Evolutionary conservation across 2,888 invertebrate species (phyloP), one percentile per base, ranked within the genome.

Genomic region (Phrixothrix hirtus): DNA sequence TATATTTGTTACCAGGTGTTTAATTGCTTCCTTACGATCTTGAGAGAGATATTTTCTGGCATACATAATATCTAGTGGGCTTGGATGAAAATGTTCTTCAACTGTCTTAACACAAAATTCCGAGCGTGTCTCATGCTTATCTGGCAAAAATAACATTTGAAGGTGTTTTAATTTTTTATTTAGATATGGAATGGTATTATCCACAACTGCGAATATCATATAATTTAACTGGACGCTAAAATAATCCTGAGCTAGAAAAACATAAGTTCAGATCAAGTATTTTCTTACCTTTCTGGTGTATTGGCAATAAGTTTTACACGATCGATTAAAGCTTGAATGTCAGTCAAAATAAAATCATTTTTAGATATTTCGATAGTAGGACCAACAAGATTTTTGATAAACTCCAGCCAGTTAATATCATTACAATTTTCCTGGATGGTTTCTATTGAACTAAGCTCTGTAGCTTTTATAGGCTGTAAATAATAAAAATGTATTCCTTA

Each of bases 1-100:
- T 10, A 67, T 49, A 9, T 54, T 58, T 15, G 57, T 46, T 3
- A 61, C 35, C 6, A 67, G 53, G 14, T 52, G 38, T 47, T 55
- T 42, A 7, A 65, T 48, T 10, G 54, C 17, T 6, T 26, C 30
- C 4, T 38, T 26, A 27, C 56, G 47, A 5, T 46, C 30, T 30
- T 49, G 43, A 9, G 55, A 30, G 6, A 57, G 21, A 34, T 60
- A 52, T 26, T 34, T 45, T 35, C 54, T 17, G 5, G 48, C 54
- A 6, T 44, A 48, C 9, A 34, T 11, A 11, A 53, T 30, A 32
- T 48, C 26, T 13, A 35, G 16, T 2, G 52, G 42, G 10, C n/a
- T 14, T 30, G 35, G 17, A 25, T 26, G 17, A 27, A 39, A 45
- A 21, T 21, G 3, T 21, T 21, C 21, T 3, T 21, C 21, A 3